Evolutionary conservation across 2,888 invertebrate genomes (phyloP), one percentile per base, ranked within the genome.

Genomic region (Phrixothrix hirtus): DNA sequence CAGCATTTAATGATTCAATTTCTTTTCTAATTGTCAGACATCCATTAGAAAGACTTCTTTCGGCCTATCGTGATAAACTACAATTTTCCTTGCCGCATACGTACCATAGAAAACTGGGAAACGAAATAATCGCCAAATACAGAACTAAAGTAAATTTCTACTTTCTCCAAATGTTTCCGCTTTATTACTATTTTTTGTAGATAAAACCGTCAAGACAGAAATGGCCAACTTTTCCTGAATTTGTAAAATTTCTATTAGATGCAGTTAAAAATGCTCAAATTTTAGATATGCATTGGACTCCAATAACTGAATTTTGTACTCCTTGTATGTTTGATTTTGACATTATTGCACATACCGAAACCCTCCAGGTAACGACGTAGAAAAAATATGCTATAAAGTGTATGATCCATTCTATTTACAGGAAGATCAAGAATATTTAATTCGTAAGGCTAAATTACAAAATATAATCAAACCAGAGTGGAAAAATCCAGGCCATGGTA

Each of bases 251-350:
- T 78, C 79, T 92, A 11, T 72, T 91, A 56, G 88, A 89, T 67
- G 85, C 87, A 57, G 82, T 84, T 52, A 78, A 77, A 62, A 80
- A 78, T 51, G 83, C 83, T 21, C 78, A 83, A 37, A 77, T 81
- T 2, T 77, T 90, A 59, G 91, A 92, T 71, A 92, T 92, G 89
- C 92, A 92, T 71, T 91, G 91, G 86, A 87, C 89, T n/a, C 89
- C 92, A 0, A 85, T 89, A 62, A 85, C 86, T 0, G 84, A 84
- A 66, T 91, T 92, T 73, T 92, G 92, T 71, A 91, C 92, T 21
- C 92, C 92, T 0, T 92, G 92, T 75, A 85, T 89, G 77, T 88
- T 90, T 63, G 82, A 87, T 68, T 89, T 91, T 67, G 87, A 89
- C 70, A 81, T 90, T 41, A 87, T 91, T 62, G 82, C 88, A 48